Evolutionary conservation across 2,797 vertebrate genomes (phyloP), one percentile per base, ranked within the genome.

Genomic region (Margarornis squamiger): DNA sequence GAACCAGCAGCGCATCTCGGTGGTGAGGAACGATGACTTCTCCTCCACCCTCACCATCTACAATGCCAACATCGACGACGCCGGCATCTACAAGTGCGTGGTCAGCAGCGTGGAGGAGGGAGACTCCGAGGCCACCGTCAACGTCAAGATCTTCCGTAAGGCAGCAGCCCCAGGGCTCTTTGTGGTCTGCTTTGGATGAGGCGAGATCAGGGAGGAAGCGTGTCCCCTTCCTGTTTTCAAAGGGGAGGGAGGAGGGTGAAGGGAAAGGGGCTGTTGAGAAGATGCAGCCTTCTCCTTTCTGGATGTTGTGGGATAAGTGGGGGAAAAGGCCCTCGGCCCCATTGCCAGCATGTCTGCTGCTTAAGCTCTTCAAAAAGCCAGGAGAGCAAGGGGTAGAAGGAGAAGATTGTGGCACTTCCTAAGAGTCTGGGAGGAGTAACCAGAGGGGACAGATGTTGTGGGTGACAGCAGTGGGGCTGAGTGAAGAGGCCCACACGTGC

Each of bases 101-200:
- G 99, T 99, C 90, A 98, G 98, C 45, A 97, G 96, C 2, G 97
- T 80, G 4, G 98, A 98, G 30, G 98, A 99, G 93, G 98, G 98
- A 19, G 98, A 99, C 85, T 98, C 97, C 0, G 99, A 99, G 97
- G 98, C 99, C 93, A 99, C 99, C 0, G 98, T 99, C 97, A 99
- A 99, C 13, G 99, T 99, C 94, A 99, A 99, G 96, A 99, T 99
- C 90, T 99, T 99, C 96, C 99, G 99, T 99, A 98, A 98, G 99
- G 32, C 29, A 23, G 10, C 39, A 14, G 24, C 58, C 8, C 36
- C 36, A 9, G 21, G 21, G 30, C 61, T 12, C 10, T 6, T 10
- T 15, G 27, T 71, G 67, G 15, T 46, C 63, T 62, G 9, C 57
- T 9, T 38, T 59, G 15, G 3, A 9, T 19, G 68, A 45, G 65